A percentile compares a stretch with the other conserved stretches of the same genome.
These are phyloP conservation scores for Syngnathus rostellatus DNA, from an alignment of 2,797 vertebrate genomes.

Conservation along the genomic window DNA sequence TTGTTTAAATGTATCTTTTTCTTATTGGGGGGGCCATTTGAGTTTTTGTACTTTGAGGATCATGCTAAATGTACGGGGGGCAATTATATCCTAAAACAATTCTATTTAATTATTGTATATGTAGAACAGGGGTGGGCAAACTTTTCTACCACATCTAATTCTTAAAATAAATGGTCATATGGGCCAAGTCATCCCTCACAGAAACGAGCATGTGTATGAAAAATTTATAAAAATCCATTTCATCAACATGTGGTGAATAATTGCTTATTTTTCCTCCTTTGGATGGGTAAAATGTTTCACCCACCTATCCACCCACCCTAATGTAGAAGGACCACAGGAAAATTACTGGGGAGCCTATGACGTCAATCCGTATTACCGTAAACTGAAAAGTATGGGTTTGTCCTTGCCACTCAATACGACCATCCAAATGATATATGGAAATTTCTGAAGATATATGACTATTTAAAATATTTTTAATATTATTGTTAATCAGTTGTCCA, in stretches of 20 bases:
- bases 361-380: slow-evolving; percentile 33
- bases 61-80: not conserved
- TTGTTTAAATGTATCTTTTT: slow-evolving; percentile 10
- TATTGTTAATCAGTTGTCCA: not conserved
- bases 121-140: too few relatives aligned
- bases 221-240: not conserved
- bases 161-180: too few relatives aligned
- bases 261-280: not conserved
- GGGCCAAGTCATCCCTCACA: too few relatives aligned
- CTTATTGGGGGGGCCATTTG: not conserved
- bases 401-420: not conserved
- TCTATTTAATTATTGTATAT: too few relatives aligned
- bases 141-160: too few relatives aligned
- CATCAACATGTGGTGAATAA: not conserved
- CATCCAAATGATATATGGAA: not conserved
- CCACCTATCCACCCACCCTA: not conserved
- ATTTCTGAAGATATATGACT: not conserved
- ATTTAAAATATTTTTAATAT: not conserved
- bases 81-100: too few relatives aligned
- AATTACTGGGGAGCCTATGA: slow-evolving; percentile 11
- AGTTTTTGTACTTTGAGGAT: not conserved
- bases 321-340: slow-evolving; percentile 1
- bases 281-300: not conserved
- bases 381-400: slow-evolving; percentile 2
- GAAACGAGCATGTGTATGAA: too few relatives aligned